These are phyloP conservation scores for Tauraco hartlaubi DNA, from an alignment of 2,797 vertebrate species.

Conservation along the genomic window DNA sequence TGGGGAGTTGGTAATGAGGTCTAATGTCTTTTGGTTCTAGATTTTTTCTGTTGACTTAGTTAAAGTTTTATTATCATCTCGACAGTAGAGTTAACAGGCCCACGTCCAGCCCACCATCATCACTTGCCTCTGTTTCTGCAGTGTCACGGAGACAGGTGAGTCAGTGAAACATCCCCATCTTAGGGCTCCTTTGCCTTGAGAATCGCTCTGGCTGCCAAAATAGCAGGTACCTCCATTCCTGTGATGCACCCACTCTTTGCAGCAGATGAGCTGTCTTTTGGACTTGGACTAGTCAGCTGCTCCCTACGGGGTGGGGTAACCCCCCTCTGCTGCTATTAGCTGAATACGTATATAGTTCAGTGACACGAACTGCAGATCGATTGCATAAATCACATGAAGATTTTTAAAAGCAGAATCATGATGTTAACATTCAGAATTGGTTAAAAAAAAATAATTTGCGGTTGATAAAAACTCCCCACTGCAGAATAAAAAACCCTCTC, in stretches of 20 bases:
- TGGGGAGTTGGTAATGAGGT: background rate
- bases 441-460: background rate
- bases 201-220: background rate
- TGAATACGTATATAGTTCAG: rapidly evolving
- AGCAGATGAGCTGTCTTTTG: background rate
- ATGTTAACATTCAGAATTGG: rapidly evolving
- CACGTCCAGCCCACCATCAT: background rate
- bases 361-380: background rate
- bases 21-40: background rate
- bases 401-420: background rate
- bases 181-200: background rate
- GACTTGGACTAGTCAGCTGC: background rate
- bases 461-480: background rate
- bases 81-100: background rate
- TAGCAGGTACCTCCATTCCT: background rate
- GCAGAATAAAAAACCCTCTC: background rate
- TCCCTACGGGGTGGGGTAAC: rapidly evolving
- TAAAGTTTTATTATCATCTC: background rate
- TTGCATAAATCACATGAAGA: background rate
- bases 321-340: background rate
- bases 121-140: background rate
- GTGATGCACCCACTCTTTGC: background rate
- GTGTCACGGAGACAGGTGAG: background rate
- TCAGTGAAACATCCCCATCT: background rate
- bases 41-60: constrained; percentile 4